Base-by-base conservation (phyloP, 1,140 invertebrate genomes). In the Cecropterus lyciades region DNA sequence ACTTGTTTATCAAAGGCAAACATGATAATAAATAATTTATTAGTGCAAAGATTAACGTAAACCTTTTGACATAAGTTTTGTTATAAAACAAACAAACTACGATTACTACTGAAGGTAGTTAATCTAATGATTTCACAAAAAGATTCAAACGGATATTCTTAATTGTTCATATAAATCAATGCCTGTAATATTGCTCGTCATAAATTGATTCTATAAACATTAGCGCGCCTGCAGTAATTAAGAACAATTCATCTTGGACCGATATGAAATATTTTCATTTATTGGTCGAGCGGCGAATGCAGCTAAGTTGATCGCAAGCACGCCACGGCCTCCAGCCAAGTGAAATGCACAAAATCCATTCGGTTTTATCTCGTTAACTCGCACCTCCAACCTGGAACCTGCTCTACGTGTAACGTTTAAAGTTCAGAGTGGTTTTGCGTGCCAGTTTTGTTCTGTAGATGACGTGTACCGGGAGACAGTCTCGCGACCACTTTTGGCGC, bases 301-400 rank as follows among this genome's bases (percentile, higher is more conserved):
- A 82, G 73, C 77, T 69, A 73, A 77, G 46, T 63, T 52, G 76
- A 80, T 72, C 79, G 71, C 71, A 67, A 73, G 75, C 79, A 66
- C 73, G 71, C 71, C 70, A 59, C 79, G 80, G 76, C 82, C 82
- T 85, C 81, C 73, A 76, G 65, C 79, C 83, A 73, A 85, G 81
- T 87, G 80, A 90, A 90, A 90, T 90, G 87, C 87, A 89, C 86
- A 90, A 90, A 88, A 87, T 84, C 81, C 85, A 87, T 89, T 89
- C 80, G 77, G 79, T 79, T 89, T 89, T 87, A 90, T 89, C 84
- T 84, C 82, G 82, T 87, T 88, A 88, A 79, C 79, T 63, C 40
- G 4, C 15, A 13, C 1, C 0, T 11, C 43, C 69, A 67, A 46
- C 5, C 53, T 10, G 75, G 77, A 73, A 46, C 42, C 15, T 37